Percentiles rank a stretch among this genome's conserved stretches.
Evolutionary conservation across 2,113 vertebrate genomes (phyloP).

Genomic region (Platichthys stellatus): DNA sequence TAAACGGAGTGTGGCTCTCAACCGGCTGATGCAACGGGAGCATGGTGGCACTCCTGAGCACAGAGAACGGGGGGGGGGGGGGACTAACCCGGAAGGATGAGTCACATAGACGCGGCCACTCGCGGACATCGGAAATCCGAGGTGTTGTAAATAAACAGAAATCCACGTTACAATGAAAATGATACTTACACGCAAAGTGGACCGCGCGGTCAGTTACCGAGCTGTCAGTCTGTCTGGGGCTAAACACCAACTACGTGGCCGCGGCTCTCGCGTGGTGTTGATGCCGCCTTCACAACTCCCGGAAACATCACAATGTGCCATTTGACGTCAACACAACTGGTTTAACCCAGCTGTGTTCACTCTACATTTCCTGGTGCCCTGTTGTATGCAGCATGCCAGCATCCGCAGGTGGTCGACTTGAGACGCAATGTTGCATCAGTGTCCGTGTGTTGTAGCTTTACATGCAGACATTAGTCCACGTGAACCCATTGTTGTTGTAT

Average conservation of each 20-base stretch:
- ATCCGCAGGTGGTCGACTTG: accelerated
- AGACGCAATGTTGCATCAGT: not conserved
- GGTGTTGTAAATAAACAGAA: not conserved
- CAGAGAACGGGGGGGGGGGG: not conserved
- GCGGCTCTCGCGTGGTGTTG: constrained; percentile 15
- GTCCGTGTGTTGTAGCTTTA: not conserved
- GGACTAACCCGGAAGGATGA: constrained; percentile 6
- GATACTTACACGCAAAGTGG: not conserved
- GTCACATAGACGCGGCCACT: not conserved
- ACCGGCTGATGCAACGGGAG: constrained; percentile 66
- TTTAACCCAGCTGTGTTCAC: not conserved
- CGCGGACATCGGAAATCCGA: not conserved
- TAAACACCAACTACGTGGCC: constrained; percentile 56
- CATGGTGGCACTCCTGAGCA: constrained; percentile 9
- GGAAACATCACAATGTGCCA: not conserved
- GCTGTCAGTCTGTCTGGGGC: not conserved
- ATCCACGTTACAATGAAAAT: not conserved
- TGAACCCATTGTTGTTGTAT: too few relatives aligned
- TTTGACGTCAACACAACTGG: not conserved
- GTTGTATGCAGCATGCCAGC: not conserved
- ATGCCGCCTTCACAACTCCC: constrained; percentile 27
- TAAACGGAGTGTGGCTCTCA: not conserved
- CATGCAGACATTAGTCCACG: not conserved
- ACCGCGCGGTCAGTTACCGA: not conserved
- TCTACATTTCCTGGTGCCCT: not conserved